Base-by-base conservation (phyloP, 2,113 vertebrate genomes). In the Thymallus thymallus region DNA sequence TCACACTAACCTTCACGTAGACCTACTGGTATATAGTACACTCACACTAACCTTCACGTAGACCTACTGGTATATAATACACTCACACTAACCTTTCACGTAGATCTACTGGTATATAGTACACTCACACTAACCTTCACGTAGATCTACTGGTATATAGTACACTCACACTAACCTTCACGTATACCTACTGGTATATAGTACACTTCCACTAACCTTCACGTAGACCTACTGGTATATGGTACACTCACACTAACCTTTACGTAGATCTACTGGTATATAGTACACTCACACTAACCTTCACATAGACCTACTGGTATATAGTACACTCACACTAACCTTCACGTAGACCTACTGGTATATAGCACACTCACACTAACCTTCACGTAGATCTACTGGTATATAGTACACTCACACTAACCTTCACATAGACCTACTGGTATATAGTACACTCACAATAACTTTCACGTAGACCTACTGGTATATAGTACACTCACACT, bases 161-260 rank as follows among this genome's bases (percentile, higher is more conserved):
- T 68, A 62, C 70, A 12, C 41, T 16, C 22, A 81, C 84, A 84
- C 78, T 68, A 64, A 30, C 69, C 23, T 61, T 26, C 69, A 30
- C 55, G 55, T 51, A 35, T 14, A 71, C 18, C 12, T 55, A 80
- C 80, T 1, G 3, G 14, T 51, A 18, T 51, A 18, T 51, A 18
- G 75, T 68, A 62, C 70, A 12, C 41, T 16, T 12, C 80, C 84
- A 84, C 78, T 68, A 64, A 30, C 69, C 23, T 61, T 26, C 69
- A 30, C 55, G 55, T 51, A 35, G 24, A 71, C 18, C 12, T 55
- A 80, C 80, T 1, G 3, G 14, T 51, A 18, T 51, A 18, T 51
- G 5, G 75, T 68, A 62, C 70, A 12, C 41, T 16, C 22, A 81
- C 84, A 84, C 78, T 68, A 64, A 30, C 69, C 23, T 61, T 26